Base-by-base conservation (phyloP, 23 tunicate genomes). In the Trididemnum clinides region DNA sequence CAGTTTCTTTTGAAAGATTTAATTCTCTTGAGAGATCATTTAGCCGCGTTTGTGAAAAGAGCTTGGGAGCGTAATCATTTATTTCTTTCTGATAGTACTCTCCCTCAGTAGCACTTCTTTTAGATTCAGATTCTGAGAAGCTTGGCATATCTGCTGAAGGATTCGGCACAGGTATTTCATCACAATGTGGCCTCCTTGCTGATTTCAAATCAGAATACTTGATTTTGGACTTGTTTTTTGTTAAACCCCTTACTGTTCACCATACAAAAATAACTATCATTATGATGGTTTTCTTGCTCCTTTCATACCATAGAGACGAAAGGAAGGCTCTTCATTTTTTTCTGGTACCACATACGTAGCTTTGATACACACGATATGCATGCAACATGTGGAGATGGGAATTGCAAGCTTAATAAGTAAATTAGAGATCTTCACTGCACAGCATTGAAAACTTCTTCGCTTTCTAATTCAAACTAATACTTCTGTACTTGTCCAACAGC, bases 81-180 rank as follows among this genome's bases (percentile, higher is more conserved):
- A 69, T 69, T 69, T 28, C 76, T 5, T 69, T 31, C n/a, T 69
- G 76, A 31, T 31, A 31, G 76, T 69, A n/a, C 37, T 69, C 37
- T 69, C 21, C 76, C 6, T 69, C 76, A 69, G 18, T 33, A 28
- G 76, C 38, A 29, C 15, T 69, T 69, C 36, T 69, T 69, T 69
- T n/a, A 69, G 76, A 69, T 69, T 69, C 38, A 69, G 38, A 69
- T 31, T 69, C 38, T 69, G 37, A 69, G n/a, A 21, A 69, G 39
- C 76, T 69, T 69, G 28, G 76, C 37, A 69, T 28, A 6, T 69
- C 76, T 28, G 76, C 21, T 69, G 76, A 37, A 69, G 76, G 76
- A 69, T 69, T 69, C 30, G 76, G 76, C 37, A 69, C 76, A 69
- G 76, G 39, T 5, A 69, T 69, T 69, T 69, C 76, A 69, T 69